Base-by-base conservation (phyloP, 2,888 invertebrate genomes). In the Leucoptera coffeella region DNA sequence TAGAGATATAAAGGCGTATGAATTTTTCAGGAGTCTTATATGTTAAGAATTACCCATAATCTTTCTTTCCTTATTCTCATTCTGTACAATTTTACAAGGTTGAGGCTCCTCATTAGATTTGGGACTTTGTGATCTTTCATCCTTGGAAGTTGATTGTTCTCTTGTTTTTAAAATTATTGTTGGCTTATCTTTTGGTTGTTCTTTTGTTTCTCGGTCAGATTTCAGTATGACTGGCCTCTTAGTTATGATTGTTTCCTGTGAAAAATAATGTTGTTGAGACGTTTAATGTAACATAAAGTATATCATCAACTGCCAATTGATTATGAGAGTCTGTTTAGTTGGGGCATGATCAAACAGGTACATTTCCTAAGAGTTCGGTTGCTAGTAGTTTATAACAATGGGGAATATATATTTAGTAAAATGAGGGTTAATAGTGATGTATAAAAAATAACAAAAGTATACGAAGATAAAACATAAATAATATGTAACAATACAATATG, bases 131-230 rank as follows among this genome's bases (percentile, higher is more conserved):
- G 79, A 71, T 24, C 79, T 55, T 33, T 78, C 79, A 21, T 73
- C 72, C 42, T 69, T 72, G 1, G 60, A 47, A 2, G 60, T 37
- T 30, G 65, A 71, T 27, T 67, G 69, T 48, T 83, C 83, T 32
- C 82, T 61, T 2, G 79, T 76, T 53, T 82, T 82, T 12, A 83
- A 50, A 38, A 84, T 74, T 38, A 84, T 80, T 10, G 82, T 82
- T 2, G 83, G 83, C 35, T 57, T 73, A 30, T 73, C 73, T 38
- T 64, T 72, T 26, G 62, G 62, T 21, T 34, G 43, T 34, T 60
- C 62, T 41, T 61, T 65, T 5, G 25, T 30, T 22, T 73, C 73
- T 13, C 73, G 49, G 28, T 73, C 73, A 7, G 65, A 67, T 38
- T 71, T 73, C n/a, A 69, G 40, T 33, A 71, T 72, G 7, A 71